These are phyloP conservation scores for Malurus elegans DNA, from an alignment of 2,113 vertebrate species.

Conservation along the genomic window DNA sequence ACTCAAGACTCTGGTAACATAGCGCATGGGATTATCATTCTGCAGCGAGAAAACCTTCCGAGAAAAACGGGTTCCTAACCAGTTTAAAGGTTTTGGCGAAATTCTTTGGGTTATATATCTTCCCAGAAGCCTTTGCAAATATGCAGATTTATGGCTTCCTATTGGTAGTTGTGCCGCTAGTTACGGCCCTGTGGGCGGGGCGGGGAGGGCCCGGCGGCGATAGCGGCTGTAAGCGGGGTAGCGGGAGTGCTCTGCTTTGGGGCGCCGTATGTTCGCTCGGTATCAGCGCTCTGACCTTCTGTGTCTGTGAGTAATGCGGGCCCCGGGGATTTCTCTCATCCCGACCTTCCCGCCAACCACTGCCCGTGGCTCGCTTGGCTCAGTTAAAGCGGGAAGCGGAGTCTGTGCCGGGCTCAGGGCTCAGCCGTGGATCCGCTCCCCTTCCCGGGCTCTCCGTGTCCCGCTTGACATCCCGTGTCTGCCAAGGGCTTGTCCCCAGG, in stretches of 20 bases:
- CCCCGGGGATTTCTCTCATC: background rate
- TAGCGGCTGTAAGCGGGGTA: background rate
- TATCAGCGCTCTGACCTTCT: accelerated
- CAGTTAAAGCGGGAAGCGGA: background rate
- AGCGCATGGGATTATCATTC: accelerated
- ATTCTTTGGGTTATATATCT: accelerated
- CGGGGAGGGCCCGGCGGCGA: background rate
- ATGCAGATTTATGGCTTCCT: background rate
- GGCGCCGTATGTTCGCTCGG: accelerated
- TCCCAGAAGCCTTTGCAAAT: background rate
- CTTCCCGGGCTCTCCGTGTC: background rate
- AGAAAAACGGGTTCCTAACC: accelerated
- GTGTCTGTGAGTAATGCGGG: background rate
- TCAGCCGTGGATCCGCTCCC: background rate
- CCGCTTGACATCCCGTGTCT: background rate
- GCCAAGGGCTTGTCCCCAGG: background rate
- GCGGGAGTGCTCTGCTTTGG: accelerated
- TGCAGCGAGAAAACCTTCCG: accelerated
- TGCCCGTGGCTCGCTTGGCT: background rate
- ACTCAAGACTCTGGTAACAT: accelerated
- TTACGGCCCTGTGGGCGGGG: background rate
- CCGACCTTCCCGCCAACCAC: too few relatives aligned
- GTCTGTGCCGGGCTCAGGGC: background rate
- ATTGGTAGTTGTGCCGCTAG: background rate
- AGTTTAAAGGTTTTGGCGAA: too few relatives aligned